Evolutionary conservation across 2,113 vertebrate species (phyloP), one percentile per base, ranked within the genome.

Genomic region (Eira barbara): DNA sequence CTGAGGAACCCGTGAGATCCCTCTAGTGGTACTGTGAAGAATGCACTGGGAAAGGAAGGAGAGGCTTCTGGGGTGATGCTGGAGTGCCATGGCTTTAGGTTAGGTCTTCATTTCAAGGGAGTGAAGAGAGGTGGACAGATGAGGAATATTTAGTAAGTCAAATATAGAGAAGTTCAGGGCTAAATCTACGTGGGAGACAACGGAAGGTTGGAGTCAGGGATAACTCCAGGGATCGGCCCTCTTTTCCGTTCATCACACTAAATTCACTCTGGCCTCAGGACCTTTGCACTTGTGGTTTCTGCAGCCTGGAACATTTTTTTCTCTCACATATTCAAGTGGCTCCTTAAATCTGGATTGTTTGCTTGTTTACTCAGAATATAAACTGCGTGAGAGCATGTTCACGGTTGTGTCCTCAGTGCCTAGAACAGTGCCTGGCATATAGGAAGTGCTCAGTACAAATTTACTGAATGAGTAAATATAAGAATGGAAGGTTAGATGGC

Each of bases 21-120:
- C 76, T 82, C 96, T 94, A 39, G 96, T 69, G 96, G 93, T 34
- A 7, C 29, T 29, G 17, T 78, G 14, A 57, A 85, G 91, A 96
- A 65, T 76, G 73, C 86, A 86, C 0, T 6, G 52, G 67, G 49
- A 89, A 9, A 91, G 42, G 69, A 55, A 12, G 8, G 49, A 6
- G 61, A 52, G 1, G 5, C 11, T 57, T 20, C 47, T 15, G 23
- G 47, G 4, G 17, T 45, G 20, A 39, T 10, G 81, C 2, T 10
- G 2, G 27, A 71, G 34, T 3, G 34, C 31, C 6, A 0, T 6
- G 23, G 89, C 73, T 39, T 65, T 59, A 6, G 74, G n/a, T 83
- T 69, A 87, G 76, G 23, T 83, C 31, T 34, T 93, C 29, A 25
- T 57, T 91, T 83, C 39, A 63, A 97, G 36, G 25, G 14, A 59